These are phyloP conservation scores for Notamacropus eugenii DNA, from an alignment of 2,797 vertebrate genomes.

Conservation along the genomic window DNA sequence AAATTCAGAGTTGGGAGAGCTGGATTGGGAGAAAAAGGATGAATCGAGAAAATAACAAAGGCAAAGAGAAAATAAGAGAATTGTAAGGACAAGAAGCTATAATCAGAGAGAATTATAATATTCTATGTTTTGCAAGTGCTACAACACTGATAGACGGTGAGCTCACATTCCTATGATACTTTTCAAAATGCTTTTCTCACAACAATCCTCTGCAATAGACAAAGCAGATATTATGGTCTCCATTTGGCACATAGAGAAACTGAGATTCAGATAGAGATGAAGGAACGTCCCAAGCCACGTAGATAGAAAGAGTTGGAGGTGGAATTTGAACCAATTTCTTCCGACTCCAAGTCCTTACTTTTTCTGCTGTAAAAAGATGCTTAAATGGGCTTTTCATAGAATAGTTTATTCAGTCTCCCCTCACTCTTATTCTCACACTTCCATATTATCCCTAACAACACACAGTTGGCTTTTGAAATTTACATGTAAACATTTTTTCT, in stretches of 20 bases:
- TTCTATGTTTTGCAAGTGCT: not conserved
- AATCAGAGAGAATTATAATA: not conserved
- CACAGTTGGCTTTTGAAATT: not conserved
- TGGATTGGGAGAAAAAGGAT: not conserved
- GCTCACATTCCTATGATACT: not conserved
- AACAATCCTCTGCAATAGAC: not conserved
- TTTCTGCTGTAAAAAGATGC: not conserved
- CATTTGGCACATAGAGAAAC: not conserved
- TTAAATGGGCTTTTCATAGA: not conserved
- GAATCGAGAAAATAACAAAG: not conserved
- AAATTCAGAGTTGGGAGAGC: not conserved
- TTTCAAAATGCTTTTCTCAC: not conserved
- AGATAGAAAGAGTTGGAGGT: not conserved
- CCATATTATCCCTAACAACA: not conserved
- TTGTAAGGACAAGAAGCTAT: not conserved
- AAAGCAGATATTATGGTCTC: not conserved
- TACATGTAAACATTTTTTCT: not conserved
- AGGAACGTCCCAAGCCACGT: not conserved
- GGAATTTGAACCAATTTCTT: not conserved
- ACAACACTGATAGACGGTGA: not conserved
- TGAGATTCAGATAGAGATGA: not conserved
- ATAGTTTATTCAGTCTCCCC: not conserved
- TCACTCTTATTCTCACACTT: not conserved
- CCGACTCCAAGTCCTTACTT: not conserved
- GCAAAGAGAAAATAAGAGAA: not conserved